Base-by-base conservation (phyloP, 2,888 invertebrate species). In the Agrilus biguttatus region DNA sequence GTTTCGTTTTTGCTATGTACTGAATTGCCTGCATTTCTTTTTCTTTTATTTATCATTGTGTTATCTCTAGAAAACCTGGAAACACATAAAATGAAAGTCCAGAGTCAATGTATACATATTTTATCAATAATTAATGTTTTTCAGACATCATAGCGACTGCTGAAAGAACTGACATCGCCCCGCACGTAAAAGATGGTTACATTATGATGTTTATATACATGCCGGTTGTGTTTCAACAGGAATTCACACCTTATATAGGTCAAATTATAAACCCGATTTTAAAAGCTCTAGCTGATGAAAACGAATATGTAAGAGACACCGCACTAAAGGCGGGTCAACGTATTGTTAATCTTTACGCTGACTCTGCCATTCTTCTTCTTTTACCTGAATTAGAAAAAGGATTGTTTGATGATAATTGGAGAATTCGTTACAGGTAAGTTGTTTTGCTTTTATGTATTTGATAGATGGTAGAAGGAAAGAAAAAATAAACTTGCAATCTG, bases 151-250 rank as follows among this genome's bases (percentile, higher is more conserved):
- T 96, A 51, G 77, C 85, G 41, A 95, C 93, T 0, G 91, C 95
- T 0, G 91, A 92, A 62, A 77, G 93, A 46, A 80, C 83, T 1
- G 92, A 93, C 64, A 89, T 92, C 55, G 89, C 92, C 6, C 89
- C 98, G 1, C 92, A 95, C 67, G 96, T 98, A 2, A 90, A 97
- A 59, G 98, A 98, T 69, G 98, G 98, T 36, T 99, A 99, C 70
- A 95, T 99, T 48, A 95, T 98, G 92, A 92, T 98, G 91, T 99
- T 96, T 67, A 97, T 98, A 59, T 99, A 97, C 70, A 88, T 98
- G 83, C 98, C 98, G 3, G 84, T 85, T 47, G 93, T 95, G 10
- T 97, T 99, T 69, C 91, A 90, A 6, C 81, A 83, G 49, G 90
- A 92, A 61, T 99, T 99, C 68, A 84, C 88, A 1, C 89, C 88